Evolutionary conservation across 2,888 invertebrate species (phyloP).

Genomic region (Tillus elongatus): DNA sequence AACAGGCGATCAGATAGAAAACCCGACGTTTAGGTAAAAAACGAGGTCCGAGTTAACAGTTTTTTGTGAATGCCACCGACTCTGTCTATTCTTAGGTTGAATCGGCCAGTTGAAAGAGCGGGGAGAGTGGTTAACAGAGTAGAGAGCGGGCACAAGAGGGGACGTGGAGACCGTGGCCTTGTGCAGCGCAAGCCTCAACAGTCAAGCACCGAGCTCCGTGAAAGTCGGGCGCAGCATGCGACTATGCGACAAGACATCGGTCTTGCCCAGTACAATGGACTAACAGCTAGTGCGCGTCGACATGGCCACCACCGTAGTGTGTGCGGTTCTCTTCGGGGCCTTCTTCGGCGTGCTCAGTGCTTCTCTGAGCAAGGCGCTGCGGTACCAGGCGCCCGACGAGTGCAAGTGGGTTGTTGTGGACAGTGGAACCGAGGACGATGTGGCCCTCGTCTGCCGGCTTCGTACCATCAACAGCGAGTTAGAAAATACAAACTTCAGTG

Average conservation of each 20-base stretch:
- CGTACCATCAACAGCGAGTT: slow-evolving; percentile 73
- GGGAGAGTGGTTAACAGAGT: slow-evolving; percentile 32
- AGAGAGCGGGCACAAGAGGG: slow-evolving; percentile 32
- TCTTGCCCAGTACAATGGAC: slow-evolving; percentile 24
- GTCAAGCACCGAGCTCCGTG: slow-evolving; percentile 50
- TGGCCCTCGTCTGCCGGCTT: slow-evolving; percentile 63
- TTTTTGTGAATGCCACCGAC: slow-evolving; percentile 44
- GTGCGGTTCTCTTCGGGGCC: slow-evolving; percentile 51
- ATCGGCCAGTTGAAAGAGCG: slow-evolving; percentile 32
- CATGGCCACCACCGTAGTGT: slow-evolving; percentile 47
- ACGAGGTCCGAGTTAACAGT: slow-evolving; percentile 33
- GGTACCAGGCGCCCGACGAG: slow-evolving; percentile 73
- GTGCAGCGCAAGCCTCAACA: slow-evolving; percentile 42
- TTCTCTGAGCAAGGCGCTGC: slow-evolving; percentile 51
- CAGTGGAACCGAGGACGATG: slow-evolving; percentile 54
- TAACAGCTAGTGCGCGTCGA: slow-evolving; percentile 21
- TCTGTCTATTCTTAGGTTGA: slow-evolving; percentile 35
- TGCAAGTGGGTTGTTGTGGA: slow-evolving; percentile 69
- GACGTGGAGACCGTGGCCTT: slow-evolving; percentile 38
- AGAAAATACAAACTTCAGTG: slow-evolving; percentile 74
- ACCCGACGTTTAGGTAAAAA: slow-evolving; percentile 35
- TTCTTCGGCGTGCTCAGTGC: slow-evolving; percentile 53
- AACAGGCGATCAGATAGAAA: slow-evolving; percentile 38
- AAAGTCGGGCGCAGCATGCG: slow-evolving; percentile 47
- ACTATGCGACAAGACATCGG: slow-evolving; percentile 30